Conservation (phyloP, 2,113 vertebrate genomes). For the Gnathonemus echidnorhynchus region DNA sequence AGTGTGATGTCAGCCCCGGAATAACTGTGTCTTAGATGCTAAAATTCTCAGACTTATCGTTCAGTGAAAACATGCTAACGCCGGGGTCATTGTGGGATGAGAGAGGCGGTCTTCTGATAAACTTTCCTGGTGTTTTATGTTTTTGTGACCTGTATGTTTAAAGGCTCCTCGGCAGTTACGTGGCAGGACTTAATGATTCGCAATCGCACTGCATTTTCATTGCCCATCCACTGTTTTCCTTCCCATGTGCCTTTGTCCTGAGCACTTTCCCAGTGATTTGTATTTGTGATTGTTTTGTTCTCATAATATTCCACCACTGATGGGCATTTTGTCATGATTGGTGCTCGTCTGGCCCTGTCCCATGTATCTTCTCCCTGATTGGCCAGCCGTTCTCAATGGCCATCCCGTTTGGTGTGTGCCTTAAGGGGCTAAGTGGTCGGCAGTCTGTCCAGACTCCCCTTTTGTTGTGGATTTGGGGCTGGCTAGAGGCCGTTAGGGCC, state of each 20-base stretch:
- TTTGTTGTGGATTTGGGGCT: not conserved
- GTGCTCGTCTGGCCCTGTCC: not conserved
- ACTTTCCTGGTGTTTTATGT: not conserved
- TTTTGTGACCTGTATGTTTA: not conserved
- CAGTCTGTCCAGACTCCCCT: not conserved
- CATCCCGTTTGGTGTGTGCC: not conserved
- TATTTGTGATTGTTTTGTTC: slow-evolving; percentile 6
- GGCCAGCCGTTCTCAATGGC: not conserved
- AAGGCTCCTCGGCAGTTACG: not conserved
- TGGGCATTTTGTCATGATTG: not conserved
- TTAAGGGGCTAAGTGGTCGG: not conserved
- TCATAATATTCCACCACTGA: slow-evolving; percentile 23
- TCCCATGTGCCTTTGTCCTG: not conserved
- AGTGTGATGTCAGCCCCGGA: not conserved
- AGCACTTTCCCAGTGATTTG: slow-evolving; percentile 30
- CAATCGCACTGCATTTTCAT: not conserved
- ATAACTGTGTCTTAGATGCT: not conserved
- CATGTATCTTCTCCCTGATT: not conserved
- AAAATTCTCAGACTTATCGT: not conserved
- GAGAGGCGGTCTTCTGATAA: not conserved
- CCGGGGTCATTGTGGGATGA: not conserved
- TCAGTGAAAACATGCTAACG: not conserved
- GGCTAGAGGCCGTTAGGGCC: not conserved
- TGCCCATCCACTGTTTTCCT: not conserved
- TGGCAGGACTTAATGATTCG: not conserved